These are phyloP conservation scores for Coryphaenoides rupestris DNA, from an alignment of 2,113 vertebrate genomes.

Conservation along the genomic window DNA sequence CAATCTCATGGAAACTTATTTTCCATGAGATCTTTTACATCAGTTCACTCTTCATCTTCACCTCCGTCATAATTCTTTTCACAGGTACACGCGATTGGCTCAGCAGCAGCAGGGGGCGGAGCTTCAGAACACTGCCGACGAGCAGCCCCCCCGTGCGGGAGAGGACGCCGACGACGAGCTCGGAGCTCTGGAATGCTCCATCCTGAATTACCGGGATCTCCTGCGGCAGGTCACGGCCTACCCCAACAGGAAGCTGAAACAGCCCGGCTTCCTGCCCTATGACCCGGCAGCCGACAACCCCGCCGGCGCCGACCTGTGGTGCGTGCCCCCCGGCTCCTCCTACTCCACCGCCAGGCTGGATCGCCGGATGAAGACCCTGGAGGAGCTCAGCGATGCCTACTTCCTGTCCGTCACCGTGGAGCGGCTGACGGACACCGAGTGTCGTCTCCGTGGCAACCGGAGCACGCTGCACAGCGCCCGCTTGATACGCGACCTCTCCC, in stretches of 20 bases:
- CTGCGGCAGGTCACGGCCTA: constrained; percentile 89
- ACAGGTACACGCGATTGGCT: constrained; percentile 42
- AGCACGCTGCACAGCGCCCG: constrained; percentile 77
- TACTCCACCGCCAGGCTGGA: constrained; percentile 79
- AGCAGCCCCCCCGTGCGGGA: constrained; percentile 57
- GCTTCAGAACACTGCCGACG: constrained; percentile 56
- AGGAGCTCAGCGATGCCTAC: constrained; percentile 87
- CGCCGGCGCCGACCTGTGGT: constrained; percentile 36
- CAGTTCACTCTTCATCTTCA: background rate
- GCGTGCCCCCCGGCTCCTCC: constrained; percentile 10
- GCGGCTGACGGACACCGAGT: constrained; percentile 81
- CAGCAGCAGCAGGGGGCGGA: constrained; percentile 66
- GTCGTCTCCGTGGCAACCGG: constrained; percentile 80
- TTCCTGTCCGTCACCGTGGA: constrained; percentile 86
- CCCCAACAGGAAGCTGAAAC: constrained; percentile 83
- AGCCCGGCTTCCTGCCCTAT: constrained; percentile 76
- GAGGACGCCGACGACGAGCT: constrained; percentile 57
- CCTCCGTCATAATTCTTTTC: constrained; percentile 3
- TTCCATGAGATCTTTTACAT: too few species aligned
- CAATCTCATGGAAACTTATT: too few species aligned
- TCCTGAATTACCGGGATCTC: constrained; percentile 85
- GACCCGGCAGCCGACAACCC: constrained; percentile 60
- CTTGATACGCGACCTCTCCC: constrained; percentile 73
- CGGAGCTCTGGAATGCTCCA: constrained; percentile 83
- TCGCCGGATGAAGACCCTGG: constrained; percentile 82